Base-by-base conservation (phyloP, 2,797 vertebrate genomes). In the Crossoptilon crossoptilon region DNA sequence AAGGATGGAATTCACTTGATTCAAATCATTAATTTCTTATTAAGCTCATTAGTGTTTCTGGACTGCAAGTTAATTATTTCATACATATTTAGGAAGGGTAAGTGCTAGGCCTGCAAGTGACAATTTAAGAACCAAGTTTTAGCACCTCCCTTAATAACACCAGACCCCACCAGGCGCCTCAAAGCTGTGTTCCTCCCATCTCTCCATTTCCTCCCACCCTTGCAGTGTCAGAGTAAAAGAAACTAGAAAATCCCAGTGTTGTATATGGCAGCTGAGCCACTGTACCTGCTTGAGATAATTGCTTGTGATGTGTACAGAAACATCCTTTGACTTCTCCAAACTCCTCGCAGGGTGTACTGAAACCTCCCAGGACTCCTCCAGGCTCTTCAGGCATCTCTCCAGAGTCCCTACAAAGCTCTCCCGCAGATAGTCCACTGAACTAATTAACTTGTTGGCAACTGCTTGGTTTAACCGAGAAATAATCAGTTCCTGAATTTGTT, bases 341-440 rank as follows among this genome's bases (percentile, higher is more conserved):
- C 98, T 98, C 95, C 98, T 99, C 37, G 98, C 98, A 88, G 99
- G 97, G 86, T 95, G 94, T 97, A 96, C 97, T 11, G 92, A 98
- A 17, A 98, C 97, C 15, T 99, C 99, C 96, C 97, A 98, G 44
- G 98, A 99, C 95, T 98, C 99, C 97, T 99, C 99, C 91, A 99
- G 97, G 97, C 99, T 99, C 97, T 97, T 98, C 35, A 99, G 98
- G 88, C 99, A 99, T 59, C 99, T 97, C 94, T 99, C 99, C 92
- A 99, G 97, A 1, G 99, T 99, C 29, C 99, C 99, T 3, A 99
- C 99, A 12, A 99, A 99, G 97, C 99, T 99, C 97, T 99, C 99
- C 3, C 99, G 97, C 79, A 99, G 97, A 67, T 99, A 99, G 96
- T 99, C 98, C 96, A 99, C 99, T 0, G 99, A 99, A 94, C 98